Base-by-base conservation (phyloP, 2,888 invertebrate species). In the Desoria tigrina region DNA sequence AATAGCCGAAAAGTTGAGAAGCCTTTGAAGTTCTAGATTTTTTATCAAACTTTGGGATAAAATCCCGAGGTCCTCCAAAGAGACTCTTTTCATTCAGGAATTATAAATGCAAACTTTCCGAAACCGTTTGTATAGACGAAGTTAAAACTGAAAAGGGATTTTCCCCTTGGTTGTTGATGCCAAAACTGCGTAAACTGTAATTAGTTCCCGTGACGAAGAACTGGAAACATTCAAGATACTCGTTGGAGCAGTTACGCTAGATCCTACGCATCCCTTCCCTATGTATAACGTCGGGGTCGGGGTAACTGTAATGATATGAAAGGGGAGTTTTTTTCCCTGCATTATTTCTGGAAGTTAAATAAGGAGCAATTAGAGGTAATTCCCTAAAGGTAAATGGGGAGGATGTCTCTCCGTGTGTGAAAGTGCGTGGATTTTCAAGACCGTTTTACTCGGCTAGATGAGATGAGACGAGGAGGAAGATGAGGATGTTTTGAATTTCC, bases 401-500 rank as follows among this genome's bases (percentile, higher is more conserved):
- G 18, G n/a, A 45, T 45, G 21, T 45, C 45, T 18, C 45, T 45
- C 16, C 18, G 45, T 45, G 45, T 45, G 45, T 45, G 45, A 18
- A 21, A 18, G 45, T 45, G 45, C 21, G 45, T 45, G 45, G 32
- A 32, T 32, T 32, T 32, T 11, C 32, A n/a, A 32, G 32, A 32
- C 4, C 11, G 11, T 32, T 32, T 32, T 32, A 32, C 32, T 32
- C 32, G 11, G 32, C 32, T 11, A 4, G 11, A 11, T 32, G 32
- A 32, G 32, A 32, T 4, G 11, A 11, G 32, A 32, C 32, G 32
- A 32, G 23, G 51, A 51, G 51, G 26, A 51, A 26, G 51, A 51
- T 51, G 51, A 51, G 51, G 51, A 51, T 26, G 26, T 51, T 51
- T 57, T 32, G 57, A 57, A 57, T 55, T 55, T 55, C 55, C 55